These are phyloP conservation scores for Sebastes iracundus DNA, from an alignment of 2,797 vertebrate genomes.

Conservation along the genomic window DNA sequence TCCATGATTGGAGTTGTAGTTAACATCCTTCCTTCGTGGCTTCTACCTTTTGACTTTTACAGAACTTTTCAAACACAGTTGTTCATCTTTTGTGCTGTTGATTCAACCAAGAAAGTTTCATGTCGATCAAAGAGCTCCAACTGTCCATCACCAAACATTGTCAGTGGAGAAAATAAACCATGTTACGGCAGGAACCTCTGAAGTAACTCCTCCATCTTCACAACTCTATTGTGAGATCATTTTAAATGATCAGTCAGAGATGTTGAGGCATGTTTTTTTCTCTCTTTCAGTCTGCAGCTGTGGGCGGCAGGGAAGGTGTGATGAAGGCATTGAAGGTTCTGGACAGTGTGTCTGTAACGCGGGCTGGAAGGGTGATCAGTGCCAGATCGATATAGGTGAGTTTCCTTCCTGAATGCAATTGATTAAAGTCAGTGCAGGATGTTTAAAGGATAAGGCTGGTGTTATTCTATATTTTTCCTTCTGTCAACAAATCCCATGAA, in stretches of 20 bases:
- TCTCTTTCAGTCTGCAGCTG: slow-evolving; percentile 86
- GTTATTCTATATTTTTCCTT: neutral
- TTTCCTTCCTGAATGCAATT: neutral
- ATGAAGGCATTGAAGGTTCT: slow-evolving; percentile 85
- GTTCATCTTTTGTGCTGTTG: neutral
- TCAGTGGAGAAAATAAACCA: neutral
- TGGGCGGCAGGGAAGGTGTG: slow-evolving; percentile 83
- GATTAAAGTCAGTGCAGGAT: neutral
- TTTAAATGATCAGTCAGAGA: neutral
- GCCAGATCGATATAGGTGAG: slow-evolving; percentile 87
- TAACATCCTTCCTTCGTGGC: neutral
- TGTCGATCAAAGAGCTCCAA: neutral
- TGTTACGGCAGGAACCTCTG: neutral
- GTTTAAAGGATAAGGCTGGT: neutral
- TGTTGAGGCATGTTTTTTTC: neutral
- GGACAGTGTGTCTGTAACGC: slow-evolving; percentile 88
- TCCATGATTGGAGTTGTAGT: neutral
- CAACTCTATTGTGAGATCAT: neutral
- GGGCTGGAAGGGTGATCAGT: slow-evolving; percentile 88
- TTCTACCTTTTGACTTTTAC: neutral
- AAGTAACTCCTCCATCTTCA: neutral
- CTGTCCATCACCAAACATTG: neutral
- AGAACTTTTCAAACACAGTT: neutral
- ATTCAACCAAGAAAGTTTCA: neutral
- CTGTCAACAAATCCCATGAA: neutral